Evolutionary conservation across 2,113 vertebrate species (phyloP).

Genomic region (Talpa occidentalis): DNA sequence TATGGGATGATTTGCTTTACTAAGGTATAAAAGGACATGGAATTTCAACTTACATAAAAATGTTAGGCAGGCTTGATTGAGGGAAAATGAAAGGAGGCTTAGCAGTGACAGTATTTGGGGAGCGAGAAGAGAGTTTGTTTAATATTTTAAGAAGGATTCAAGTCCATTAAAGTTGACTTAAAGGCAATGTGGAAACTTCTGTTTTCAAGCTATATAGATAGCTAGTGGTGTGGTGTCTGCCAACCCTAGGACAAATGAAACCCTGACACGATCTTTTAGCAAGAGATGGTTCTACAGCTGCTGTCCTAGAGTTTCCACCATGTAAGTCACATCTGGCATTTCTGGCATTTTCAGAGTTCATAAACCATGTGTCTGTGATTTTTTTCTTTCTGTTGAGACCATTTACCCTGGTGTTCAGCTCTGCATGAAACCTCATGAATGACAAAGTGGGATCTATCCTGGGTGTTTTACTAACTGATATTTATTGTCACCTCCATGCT

Average conservation of each 20-base stretch:
- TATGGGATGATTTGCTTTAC: not conserved
- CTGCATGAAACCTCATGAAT: not conserved
- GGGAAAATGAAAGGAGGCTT: conserved; percentile 44
- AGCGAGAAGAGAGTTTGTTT: conserved; percentile 50
- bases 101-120: not conserved
- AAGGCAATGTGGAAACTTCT: not conserved
- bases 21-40: not conserved
- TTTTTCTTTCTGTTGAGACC: conserved; percentile 15
- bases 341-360: conserved; percentile 8
- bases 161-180: not conserved
- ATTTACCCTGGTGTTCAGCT: conserved; percentile 3
- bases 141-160: conserved; percentile 71
- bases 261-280: not conserved
- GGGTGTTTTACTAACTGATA: not conserved
- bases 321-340: not conserved
- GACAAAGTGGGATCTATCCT: not conserved
- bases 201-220: not conserved
- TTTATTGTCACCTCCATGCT: not conserved
- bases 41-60: conserved; percentile 40
- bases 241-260: not conserved
- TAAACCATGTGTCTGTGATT: conserved; percentile 27
- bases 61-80: conserved; percentile 43
- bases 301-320: not conserved
- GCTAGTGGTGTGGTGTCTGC: not conserved
- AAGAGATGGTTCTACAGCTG: not conserved